Base-by-base conservation (phyloP, 2,888 invertebrate species). In the Trachelus stipa region DNA sequence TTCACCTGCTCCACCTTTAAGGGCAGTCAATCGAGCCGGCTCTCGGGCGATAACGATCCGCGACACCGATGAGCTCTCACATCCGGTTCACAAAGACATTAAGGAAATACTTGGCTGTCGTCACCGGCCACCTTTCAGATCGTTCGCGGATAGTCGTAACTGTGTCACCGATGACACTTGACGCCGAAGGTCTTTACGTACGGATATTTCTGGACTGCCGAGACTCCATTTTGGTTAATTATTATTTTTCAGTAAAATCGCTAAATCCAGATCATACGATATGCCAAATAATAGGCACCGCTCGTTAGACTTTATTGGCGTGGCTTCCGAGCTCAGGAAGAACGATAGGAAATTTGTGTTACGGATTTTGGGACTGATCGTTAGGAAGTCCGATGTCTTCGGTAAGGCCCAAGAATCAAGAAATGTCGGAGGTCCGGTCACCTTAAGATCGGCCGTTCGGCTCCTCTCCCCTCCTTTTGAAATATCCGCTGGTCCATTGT, bases 211-310 rank as follows among this genome's bases (percentile, higher is more conserved):
- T n/a, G 11, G 34, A n/a, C 71, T 71, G 71, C 9, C 33, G 12
- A 34, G 71, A 71, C 79, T 82, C 81, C 80, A 23, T 9, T 9
- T 23, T 56, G 0, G 23, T 56, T 23, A 9, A 15, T 15, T 40
- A 81, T 84, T 76, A 76, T 74, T 79, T 81, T 82, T 80, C 81
- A 81, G 83, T 83, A 83, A 81, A 80, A 79, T 82, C 78, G 77
- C 79, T 79, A 76, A 69, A 69, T 74, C 71, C 76, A 78, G 71
- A 23, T 9, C 23, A 56, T 9, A 9, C 56, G 56, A 56, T 9
- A 23, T 9, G 9, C 23, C 9, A 9, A 56, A 9, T 23, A 23
- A 23, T 23, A 23, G 23, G 23, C 23, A 56, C 9, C 23, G 56
- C 9, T 23, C 56, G 56, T 23, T 56, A 56, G 2, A 23, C 9